These are phyloP conservation scores for Drusus annulatus DNA, from an alignment of 1,140 invertebrate species.

Conservation along the genomic window DNA sequence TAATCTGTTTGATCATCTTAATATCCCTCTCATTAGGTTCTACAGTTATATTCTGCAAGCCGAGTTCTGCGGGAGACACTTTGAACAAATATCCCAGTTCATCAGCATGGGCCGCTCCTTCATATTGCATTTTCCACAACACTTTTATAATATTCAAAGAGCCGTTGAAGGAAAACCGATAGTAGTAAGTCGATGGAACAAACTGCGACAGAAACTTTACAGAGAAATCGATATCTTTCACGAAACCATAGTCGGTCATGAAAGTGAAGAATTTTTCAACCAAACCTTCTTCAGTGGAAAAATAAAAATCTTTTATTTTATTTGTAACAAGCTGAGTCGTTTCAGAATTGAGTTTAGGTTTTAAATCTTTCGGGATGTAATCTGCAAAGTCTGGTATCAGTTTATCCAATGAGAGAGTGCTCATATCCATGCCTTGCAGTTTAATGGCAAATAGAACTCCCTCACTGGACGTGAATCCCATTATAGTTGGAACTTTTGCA, in stretches of 20 bases:
- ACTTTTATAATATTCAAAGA: constrained; percentile 63
- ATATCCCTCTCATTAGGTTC: constrained; percentile 59
- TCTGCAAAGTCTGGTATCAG: constrained; percentile 21
- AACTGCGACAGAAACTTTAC: constrained; percentile 7
- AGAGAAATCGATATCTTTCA: constrained; percentile 31
- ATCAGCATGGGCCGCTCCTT: constrained; percentile 66
- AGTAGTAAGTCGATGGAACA: constrained; percentile 58
- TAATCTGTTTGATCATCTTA: constrained; percentile 64
- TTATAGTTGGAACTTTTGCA: constrained; percentile 56
- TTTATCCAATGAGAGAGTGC: constrained; percentile 14
- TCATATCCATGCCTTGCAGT: neutral
- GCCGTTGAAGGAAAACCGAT: constrained; percentile 64
- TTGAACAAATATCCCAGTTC: constrained; percentile 67
- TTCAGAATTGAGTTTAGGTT: constrained; percentile 6
- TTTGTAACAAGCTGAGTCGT: neutral
- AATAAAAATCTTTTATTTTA: constrained; percentile 55
- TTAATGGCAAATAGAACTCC: constrained; percentile 48
- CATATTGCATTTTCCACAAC: constrained; percentile 62
- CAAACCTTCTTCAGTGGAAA: neutral
- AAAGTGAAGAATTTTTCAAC: constrained; percentile 42
- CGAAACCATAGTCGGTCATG: constrained; percentile 44
- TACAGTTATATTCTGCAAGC: constrained; percentile 30
- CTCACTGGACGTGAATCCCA: constrained; percentile 56
- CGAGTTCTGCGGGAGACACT: constrained; percentile 62
- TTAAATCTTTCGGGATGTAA: constrained; percentile 3